phyloP scores from a whole-genome alignment of 2,888 invertebrate genomes.

The Chrysolina oricalcia region DNA sequence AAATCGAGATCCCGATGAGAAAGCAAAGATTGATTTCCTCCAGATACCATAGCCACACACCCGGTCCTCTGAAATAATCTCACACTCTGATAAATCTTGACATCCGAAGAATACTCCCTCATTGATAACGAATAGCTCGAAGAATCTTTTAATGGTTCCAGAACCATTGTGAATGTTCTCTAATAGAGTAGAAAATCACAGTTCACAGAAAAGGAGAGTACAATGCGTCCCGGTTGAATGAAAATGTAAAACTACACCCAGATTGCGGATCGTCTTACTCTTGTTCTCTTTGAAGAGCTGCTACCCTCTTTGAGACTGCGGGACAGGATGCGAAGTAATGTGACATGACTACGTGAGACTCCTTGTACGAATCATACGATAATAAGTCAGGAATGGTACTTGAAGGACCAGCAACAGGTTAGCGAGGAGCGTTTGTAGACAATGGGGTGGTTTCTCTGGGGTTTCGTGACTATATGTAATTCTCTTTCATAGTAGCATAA shows the following conservation, averaged over 20 bases:
- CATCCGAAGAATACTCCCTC: slow-evolving; percentile 46
- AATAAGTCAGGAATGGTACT: slow-evolving; percentile 45
- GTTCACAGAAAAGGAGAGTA: slow-evolving; percentile 49
- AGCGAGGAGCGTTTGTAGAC: background rate
- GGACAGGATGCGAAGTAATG: slow-evolving; percentile 51
- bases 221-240: slow-evolving; percentile 52
- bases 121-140: slow-evolving; percentile 42
- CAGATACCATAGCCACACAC: slow-evolving; percentile 13
- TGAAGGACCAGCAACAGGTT: slow-evolving; percentile 37
- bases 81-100: slow-evolving; percentile 37
- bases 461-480: background rate
- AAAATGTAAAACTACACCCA: slow-evolving; percentile 58
- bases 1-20: background rate
- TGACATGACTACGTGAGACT: slow-evolving; percentile 56
- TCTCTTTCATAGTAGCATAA: background rate
- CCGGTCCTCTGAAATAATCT: slow-evolving; percentile 35
- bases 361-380: slow-evolving; percentile 48
- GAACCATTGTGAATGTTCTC: slow-evolving; percentile 46
- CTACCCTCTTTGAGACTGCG: background rate
- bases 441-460: background rate
- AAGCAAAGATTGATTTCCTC: background rate
- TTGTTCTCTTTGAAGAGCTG: slow-evolving; percentile 51
- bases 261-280: slow-evolving; percentile 58
- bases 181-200: slow-evolving; percentile 51
- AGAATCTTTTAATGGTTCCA: slow-evolving; percentile 41